Evolutionary conservation across 2,797 vertebrate species (phyloP), one percentile per base, ranked within the genome.

Genomic region (Hydrolagus colliei): DNA sequence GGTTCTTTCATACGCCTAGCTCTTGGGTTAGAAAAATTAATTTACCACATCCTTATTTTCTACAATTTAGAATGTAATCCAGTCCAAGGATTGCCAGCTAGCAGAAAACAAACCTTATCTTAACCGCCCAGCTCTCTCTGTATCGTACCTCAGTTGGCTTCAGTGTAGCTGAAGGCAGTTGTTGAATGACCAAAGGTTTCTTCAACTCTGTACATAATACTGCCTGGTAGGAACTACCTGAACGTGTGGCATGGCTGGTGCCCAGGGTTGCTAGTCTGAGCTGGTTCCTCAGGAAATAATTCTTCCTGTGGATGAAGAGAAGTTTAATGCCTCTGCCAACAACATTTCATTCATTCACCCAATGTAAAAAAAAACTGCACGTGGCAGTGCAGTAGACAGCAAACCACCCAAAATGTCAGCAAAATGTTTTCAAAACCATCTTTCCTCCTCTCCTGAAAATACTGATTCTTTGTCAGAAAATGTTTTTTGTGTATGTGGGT

Each of bases 121-220:
- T 13, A 52, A 2, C 65, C 16, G 18, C 20, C 63, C 65, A 22
- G 16, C 5, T 52, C 41, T 52, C 6, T 32, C 14, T 35, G 9
- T 22, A 16, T 32, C 22, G 12, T 85, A 87, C 86, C 73, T 87
- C 86, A 27, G 80, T 71, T 5, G 86, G 65, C 14, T 86, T 87
- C n/a, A 87, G 82, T 71, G 73, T n/a, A 85, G 73, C 20, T 75
- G 61, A 16, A 41, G 82, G 65, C 68, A 87, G 72, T 16, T 62
- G 65, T 20, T 85, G 73, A 22, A 87, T 13, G 52, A 59, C 62
- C 20, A 87, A 67, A 14, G 86, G 80, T 18, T 86, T 71, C 73
- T 85, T 87, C 27, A 87, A 73, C 73, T 87, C 41, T 18, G 80
- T 76, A 41, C 86, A 87, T 11, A 78, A 7, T 14, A 32, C 82